Conservation (phyloP, 2,888 invertebrate genomes). For the Polylopha cassiicola region DNA sequence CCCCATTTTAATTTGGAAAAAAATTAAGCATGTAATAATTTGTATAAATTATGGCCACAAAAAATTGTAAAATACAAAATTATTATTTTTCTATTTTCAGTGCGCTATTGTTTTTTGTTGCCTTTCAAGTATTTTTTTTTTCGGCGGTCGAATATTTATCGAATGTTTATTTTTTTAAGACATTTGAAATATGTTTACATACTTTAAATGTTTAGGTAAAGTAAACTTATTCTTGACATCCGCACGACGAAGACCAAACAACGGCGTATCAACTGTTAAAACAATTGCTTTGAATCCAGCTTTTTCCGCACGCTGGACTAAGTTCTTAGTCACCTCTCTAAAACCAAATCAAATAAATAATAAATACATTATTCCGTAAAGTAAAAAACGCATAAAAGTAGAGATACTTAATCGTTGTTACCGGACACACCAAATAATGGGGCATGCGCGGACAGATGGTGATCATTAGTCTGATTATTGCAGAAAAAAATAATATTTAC, state of each 20-base stretch:
- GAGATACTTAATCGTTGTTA: too few species aligned
- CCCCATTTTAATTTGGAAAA: too few species aligned
- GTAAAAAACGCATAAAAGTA: not conserved
- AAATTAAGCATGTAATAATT: too few species aligned
- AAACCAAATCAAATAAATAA: slow-evolving; percentile 26
- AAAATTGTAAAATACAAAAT: too few species aligned
- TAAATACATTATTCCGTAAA: not conserved
- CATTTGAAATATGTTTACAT: slow-evolving; percentile 27
- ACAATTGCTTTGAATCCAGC: slow-evolving; percentile 92
- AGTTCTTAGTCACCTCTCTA: slow-evolving; percentile 81
- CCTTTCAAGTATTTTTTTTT: too few species aligned
- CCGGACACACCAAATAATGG: too few species aligned
- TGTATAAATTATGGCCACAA: too few species aligned
- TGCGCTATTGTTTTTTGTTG: too few species aligned
- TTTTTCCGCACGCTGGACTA: slow-evolving; percentile 87
- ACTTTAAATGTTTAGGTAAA: slow-evolving; percentile 88
- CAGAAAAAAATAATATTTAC: slow-evolving; percentile 55
- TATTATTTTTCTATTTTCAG: too few species aligned
- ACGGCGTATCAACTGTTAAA: slow-evolving; percentile 91
- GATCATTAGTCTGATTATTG: too few species aligned
- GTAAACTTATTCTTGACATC: slow-evolving; percentile 91
- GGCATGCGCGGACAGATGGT: too few species aligned
- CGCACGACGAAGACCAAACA: slow-evolving; percentile 88
- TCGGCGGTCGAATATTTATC: too few species aligned
- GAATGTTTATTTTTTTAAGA: not conserved